Evolutionary conservation across 2,797 vertebrate species (phyloP).

Genomic region (Pitangus sulphuratus): DNA sequence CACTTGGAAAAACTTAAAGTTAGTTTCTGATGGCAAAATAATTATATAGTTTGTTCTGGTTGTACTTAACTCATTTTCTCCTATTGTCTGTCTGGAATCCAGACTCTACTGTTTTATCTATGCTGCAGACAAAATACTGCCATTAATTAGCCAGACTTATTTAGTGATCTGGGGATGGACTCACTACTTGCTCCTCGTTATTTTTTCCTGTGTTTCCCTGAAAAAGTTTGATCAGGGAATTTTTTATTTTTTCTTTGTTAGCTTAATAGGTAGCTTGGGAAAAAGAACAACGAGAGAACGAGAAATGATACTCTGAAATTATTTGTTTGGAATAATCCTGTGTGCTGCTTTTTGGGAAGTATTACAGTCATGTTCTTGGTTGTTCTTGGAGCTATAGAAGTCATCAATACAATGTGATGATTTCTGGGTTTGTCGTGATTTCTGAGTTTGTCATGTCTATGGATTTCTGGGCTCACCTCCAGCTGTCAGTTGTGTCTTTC

Average conservation of each 20-base stretch:
- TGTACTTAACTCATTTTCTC: neutral
- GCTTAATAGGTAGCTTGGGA: neutral
- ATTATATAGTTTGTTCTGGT: neutral
- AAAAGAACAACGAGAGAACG: neutral
- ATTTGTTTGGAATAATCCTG: neutral
- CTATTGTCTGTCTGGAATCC: neutral
- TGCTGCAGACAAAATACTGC: neutral
- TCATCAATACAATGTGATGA: neutral
- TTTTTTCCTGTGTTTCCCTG: neutral
- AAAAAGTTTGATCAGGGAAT: neutral
- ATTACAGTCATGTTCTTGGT: neutral
- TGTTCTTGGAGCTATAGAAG: neutral
- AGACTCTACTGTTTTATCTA: neutral
- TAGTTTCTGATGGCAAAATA: neutral
- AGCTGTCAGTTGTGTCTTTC: neutral
- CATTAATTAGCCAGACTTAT: neutral
- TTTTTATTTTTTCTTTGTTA: neutral
- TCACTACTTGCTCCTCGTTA: neutral
- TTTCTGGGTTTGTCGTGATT: slow-evolving; percentile 12
- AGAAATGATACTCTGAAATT: neutral
- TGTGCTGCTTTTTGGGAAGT: neutral
- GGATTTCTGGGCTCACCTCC: slow-evolving; percentile 22
- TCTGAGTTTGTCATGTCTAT: neutral
- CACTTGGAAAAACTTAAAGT: neutral
- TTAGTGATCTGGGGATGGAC: neutral